Evolutionary conservation across 1,140 invertebrate species (phyloP).

Genomic region (Hycleus phaleratus): DNA sequence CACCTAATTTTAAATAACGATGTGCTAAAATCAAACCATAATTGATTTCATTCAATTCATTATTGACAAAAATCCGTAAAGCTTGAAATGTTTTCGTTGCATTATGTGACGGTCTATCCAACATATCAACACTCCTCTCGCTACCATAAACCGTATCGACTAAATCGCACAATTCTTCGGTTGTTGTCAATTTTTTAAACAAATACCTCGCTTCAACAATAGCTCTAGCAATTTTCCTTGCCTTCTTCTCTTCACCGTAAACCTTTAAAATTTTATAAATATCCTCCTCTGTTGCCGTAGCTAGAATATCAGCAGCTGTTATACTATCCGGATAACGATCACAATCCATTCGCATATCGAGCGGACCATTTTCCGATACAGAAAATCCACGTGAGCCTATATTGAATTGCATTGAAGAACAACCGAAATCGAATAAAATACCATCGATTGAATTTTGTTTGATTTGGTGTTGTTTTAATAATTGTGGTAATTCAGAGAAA

Average conservation of each 20-base stretch:
- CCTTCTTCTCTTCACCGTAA: constrained; percentile 87
- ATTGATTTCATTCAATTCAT: constrained; percentile 94
- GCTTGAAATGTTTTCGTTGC: constrained; percentile 94
- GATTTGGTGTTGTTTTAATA: constrained; percentile 56
- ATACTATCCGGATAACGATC: constrained; percentile 58
- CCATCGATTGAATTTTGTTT: constrained; percentile 67
- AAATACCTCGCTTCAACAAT: constrained; percentile 81
- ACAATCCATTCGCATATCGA: constrained; percentile 96
- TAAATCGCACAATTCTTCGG: constrained; percentile 72
- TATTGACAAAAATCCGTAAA: constrained; percentile 91
- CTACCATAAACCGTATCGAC: constrained; percentile 58
- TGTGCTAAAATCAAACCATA: constrained; percentile 75
- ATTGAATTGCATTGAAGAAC: constrained; percentile 93
- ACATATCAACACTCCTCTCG: constrained; percentile 57
- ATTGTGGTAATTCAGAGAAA: constrained; percentile 76
- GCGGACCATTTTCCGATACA: constrained; percentile 70
- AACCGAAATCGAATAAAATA: constrained; percentile 90
- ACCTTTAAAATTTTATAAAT: constrained; percentile 75
- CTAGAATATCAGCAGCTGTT: constrained; percentile 81
- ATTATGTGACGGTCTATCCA: constrained; percentile 65
- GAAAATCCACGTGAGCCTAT: constrained; percentile 75
- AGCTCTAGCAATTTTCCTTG: constrained; percentile 78
- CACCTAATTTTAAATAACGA: constrained; percentile 67
- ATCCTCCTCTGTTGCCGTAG: constrained; percentile 66
- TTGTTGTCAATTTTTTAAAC: constrained; percentile 73